Evolutionary conservation across 2,888 invertebrate species (phyloP).

Genomic region (Sepioteuthis lessoniana): DNA sequence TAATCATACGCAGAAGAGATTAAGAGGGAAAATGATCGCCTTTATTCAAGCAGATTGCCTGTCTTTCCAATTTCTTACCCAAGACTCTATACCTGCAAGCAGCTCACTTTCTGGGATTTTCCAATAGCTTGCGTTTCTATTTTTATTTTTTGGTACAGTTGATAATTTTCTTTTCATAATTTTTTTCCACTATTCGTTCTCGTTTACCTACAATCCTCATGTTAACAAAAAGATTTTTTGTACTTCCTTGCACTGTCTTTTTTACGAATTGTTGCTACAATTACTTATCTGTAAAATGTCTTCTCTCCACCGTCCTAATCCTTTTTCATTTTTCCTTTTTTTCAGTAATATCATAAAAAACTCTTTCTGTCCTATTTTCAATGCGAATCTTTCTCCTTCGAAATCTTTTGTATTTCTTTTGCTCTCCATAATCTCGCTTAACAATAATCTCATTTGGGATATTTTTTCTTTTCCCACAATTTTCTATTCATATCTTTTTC

Average conservation of each 20-base stretch:
- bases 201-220: not conserved
- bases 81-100: not conserved
- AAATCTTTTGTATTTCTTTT: not conserved
- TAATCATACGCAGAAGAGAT: not conserved
- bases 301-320: not conserved
- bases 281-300: not conserved
- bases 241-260: not conserved
- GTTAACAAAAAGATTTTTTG: not conserved
- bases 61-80: not conserved
- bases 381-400: not conserved
- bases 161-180: not conserved
- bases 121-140: not conserved
- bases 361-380: not conserved
- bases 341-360: not conserved
- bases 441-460: not conserved
- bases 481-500: not conserved
- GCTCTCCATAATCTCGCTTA: not conserved
- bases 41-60: not conserved
- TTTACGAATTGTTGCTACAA: not conserved
- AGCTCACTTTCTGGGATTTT: not conserved
- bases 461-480: not conserved
- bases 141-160: not conserved
- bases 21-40: not conserved
- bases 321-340: not conserved
- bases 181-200: not conserved